Conservation (phyloP, 92 coral and sea anemone genomes). For the Epizoanthus scotinus region DNA sequence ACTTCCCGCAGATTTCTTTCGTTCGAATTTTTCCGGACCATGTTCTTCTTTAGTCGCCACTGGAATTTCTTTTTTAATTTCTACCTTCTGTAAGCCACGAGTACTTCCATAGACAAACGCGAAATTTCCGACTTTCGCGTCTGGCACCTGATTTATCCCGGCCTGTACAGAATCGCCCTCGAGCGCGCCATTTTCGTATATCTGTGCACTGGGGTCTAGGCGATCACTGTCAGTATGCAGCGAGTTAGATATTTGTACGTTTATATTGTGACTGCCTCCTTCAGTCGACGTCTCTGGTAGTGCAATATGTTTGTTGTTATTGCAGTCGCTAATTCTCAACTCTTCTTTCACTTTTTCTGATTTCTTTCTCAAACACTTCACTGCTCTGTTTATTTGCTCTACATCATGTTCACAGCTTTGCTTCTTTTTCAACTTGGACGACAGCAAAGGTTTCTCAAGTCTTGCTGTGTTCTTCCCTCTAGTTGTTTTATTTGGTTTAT, state of each 20-base stretch:
- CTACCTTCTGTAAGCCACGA: constrained; percentile 1
- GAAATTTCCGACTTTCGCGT: constrained; percentile 3
- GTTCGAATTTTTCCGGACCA: not conserved
- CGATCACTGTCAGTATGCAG: too few relatives aligned
- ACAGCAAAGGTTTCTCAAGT: not conserved
- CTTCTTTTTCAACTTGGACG: not conserved
- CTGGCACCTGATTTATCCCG: not conserved
- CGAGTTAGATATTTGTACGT: too few relatives aligned
- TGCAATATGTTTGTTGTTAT: not conserved
- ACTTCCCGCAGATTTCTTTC: constrained; percentile 7
- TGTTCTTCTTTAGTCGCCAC: not conserved
- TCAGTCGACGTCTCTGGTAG: not conserved
- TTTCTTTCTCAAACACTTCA: not conserved
- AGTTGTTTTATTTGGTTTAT: not conserved
- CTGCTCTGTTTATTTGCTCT: not conserved
- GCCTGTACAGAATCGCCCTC: not conserved
- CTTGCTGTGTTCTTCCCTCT: not conserved
- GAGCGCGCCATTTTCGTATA: not conserved
- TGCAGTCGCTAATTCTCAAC: not conserved
- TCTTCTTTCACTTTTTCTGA: constrained; percentile 1
- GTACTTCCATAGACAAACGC: constrained; percentile 7
- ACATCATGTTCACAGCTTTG: not conserved
- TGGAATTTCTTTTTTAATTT: not conserved
- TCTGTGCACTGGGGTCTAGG: too few relatives aligned
- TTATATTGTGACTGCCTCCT: not conserved